Conservation (phyloP, 2,888 invertebrate species). For the Erannis defoliaria region DNA sequence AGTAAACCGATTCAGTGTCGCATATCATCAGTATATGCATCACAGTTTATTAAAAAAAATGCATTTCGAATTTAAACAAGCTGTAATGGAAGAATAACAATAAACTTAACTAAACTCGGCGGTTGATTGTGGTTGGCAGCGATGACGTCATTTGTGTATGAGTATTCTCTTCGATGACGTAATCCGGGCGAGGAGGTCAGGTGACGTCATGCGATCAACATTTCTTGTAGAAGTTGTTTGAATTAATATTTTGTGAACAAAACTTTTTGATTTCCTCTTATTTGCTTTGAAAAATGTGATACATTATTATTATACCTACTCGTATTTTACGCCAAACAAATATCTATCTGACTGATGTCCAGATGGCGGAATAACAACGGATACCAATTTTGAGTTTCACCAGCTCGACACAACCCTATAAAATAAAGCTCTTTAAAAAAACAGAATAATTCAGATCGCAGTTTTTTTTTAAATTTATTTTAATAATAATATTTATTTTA, state of each 20-base stretch:
- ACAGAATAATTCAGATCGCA: too few species aligned
- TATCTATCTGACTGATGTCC: too few species aligned
- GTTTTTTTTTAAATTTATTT: not conserved
- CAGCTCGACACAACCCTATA: too few species aligned
- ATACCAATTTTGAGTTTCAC: too few species aligned
- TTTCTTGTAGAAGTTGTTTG: constrained; percentile 31
- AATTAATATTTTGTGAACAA: constrained; percentile 15
- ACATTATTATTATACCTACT: too few species aligned
- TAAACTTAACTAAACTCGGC: constrained; percentile 15
- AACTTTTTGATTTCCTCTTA: too few species aligned
- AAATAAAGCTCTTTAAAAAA: too few species aligned
- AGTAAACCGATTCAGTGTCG: not conserved
- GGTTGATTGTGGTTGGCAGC: constrained; percentile 20
- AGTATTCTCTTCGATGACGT: constrained; percentile 73
- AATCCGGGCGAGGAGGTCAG: constrained; percentile 64
- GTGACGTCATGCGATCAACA: constrained; percentile 69
- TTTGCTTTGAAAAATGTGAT: too few species aligned
- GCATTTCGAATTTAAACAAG: not conserved
- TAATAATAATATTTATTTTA: too few species aligned
- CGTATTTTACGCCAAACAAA: too few species aligned
- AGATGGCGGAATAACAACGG: too few species aligned
- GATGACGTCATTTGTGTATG: constrained; percentile 59
- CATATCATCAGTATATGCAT: not conserved
- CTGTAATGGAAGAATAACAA: not conserved
- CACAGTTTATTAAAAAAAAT: not conserved